A percentile compares a stretch with the other conserved stretches of the same genome.
These are phyloP conservation scores for Hippopotamyrus pictus DNA, from an alignment of 2,797 vertebrate genomes.

Conservation along the genomic window DNA sequence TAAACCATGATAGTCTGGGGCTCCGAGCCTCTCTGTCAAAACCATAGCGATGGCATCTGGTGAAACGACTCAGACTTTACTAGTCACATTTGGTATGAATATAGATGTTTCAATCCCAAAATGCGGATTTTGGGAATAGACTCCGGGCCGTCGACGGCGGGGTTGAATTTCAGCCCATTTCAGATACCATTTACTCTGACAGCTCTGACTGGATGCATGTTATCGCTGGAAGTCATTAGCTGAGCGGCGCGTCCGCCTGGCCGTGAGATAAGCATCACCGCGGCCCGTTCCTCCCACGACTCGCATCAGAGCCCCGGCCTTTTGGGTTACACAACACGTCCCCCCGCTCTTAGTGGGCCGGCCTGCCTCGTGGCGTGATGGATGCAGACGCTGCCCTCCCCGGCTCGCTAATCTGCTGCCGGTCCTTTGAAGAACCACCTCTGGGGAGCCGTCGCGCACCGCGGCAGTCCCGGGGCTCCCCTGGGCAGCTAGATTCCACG, in stretches of 20 bases:
- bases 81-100: neutral
- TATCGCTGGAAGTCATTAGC: conserved; percentile 50
- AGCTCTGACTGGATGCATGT: conserved; percentile 46
- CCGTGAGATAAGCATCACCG: conserved; percentile 48
- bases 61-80: neutral
- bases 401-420: neutral
- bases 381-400: conserved; percentile 32
- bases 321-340: conserved; percentile 30
- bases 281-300: conserved; percentile 44
- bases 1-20: neutral
- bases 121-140: conserved; percentile 26
- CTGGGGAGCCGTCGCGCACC: neutral
- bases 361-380: conserved; percentile 37
- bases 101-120: conserved; percentile 18
- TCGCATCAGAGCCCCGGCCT: conserved; percentile 43
- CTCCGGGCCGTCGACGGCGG: conserved; percentile 17
- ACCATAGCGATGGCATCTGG: neutral
- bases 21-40: neutral
- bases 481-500: conserved; percentile 40
- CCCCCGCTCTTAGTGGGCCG: neutral
- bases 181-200: conserved; percentile 37
- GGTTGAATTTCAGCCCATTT: conserved; percentile 30
- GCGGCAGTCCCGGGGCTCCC: neutral
- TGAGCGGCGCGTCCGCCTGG: conserved; percentile 42
- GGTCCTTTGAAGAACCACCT: neutral